Evolutionary conservation across 2,888 invertebrate genomes (phyloP).

Genomic region (Pegoplata infirma): DNA sequence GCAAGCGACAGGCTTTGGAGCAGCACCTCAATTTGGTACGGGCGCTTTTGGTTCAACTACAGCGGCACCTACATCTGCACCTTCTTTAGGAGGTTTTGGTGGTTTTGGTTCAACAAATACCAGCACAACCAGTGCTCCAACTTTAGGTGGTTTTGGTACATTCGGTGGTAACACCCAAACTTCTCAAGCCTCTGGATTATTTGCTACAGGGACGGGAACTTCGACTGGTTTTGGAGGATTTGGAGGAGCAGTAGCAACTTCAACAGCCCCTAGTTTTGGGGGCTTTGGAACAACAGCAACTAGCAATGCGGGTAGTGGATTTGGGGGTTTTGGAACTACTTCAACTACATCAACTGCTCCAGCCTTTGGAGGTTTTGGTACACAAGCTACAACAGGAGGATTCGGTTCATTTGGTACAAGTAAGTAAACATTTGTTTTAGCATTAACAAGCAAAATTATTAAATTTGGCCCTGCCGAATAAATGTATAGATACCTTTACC

Average conservation of each 20-base stretch:
- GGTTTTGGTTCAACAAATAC: slow-evolving; percentile 64
- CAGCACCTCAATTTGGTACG: slow-evolving; percentile 68
- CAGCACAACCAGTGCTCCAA: slow-evolving; percentile 60
- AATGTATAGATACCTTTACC: too few species aligned
- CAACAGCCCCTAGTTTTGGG: slow-evolving; percentile 78
- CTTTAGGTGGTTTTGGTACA: slow-evolving; percentile 77
- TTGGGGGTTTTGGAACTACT: slow-evolving; percentile 77
- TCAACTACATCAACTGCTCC: slow-evolving; percentile 77
- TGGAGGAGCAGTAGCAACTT: slow-evolving; percentile 70
- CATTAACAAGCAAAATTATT: too few species aligned
- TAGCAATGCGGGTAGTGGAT: slow-evolving; percentile 66
- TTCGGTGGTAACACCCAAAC: slow-evolving; percentile 44
- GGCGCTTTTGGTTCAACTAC: slow-evolving; percentile 67
- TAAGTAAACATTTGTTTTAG: slow-evolving; percentile 17
- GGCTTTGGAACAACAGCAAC: slow-evolving; percentile 76
- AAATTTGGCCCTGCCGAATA: too few species aligned
- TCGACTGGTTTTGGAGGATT: slow-evolving; percentile 71
- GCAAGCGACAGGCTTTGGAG: slow-evolving; percentile 39
- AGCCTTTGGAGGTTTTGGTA: slow-evolving; percentile 78
- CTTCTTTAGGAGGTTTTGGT: slow-evolving; percentile 73
- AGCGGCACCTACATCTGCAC: slow-evolving; percentile 66
- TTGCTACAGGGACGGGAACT: slow-evolving; percentile 71
- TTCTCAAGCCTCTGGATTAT: slow-evolving; percentile 67
- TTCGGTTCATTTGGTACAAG: slow-evolving; percentile 78
- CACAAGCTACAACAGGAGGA: slow-evolving; percentile 75